Evolutionary conservation across 2,113 vertebrate genomes (phyloP), one percentile per base, ranked within the genome.

Genomic region (Engystomops pustulosus): DNA sequence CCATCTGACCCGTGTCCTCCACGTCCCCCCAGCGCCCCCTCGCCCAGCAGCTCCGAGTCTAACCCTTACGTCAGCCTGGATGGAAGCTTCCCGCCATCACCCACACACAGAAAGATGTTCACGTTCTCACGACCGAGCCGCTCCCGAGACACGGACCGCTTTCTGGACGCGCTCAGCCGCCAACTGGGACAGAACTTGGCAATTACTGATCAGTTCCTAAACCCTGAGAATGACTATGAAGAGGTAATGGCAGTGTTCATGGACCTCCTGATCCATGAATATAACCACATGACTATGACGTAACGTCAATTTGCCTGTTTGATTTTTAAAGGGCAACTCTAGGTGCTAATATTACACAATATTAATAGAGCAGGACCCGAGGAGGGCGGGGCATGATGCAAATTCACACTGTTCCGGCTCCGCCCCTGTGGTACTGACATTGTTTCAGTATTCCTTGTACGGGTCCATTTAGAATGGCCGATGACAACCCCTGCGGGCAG

Each of bases 41-140:
- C 95, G n/a, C 98, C 97, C 23, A 95, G 93, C 94, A 98, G 97
- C 84, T 93, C 94, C 0, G 98, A 99, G 76, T 98, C 97, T 81
- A 98, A 99, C 89, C 97, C 97, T 2, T 99, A 99, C 0, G 95
- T 98, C 82, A 98, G 96, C 92, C 91, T 99, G 69, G 98, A 99
- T 90, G 98, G 97, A 91, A 95, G 94, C 90, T 95, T 96, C 0
- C 94, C 94, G 0, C 89, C 93, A 0, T 98, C 97, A 0, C 97
- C 97, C 0, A 91, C 92, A 69, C 93, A 79, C 80, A 95, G 91
- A 91, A 98, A 98, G 88, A 95, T 97, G 38, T 99, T 98, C 88
- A 96, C 98, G 65, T 98, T 98, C 91, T 98, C 98, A 3, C 89
- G 94, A 15, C 96, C 97, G 0, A 92, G 94, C 0, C 96, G 95